phyloP scores from a whole-genome alignment of 1,140 invertebrate genomes.

The Pemphigus obesinymphae region DNA sequence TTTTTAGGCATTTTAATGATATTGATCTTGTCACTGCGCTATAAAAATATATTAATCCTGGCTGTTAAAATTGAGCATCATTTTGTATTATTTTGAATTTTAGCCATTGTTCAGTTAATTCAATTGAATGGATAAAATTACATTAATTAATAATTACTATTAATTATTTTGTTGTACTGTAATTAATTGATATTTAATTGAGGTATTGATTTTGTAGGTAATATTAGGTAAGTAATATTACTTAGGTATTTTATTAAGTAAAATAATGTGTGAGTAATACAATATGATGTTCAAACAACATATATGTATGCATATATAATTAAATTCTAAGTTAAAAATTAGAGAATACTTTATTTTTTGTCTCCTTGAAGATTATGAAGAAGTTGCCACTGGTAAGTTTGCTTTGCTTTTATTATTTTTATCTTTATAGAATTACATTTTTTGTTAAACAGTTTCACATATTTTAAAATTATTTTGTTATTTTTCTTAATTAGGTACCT shows the following conservation, averaged over 20 bases:
- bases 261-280: not conserved
- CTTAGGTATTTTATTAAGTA: not conserved
- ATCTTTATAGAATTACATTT: too few species aligned
- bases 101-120: not conserved
- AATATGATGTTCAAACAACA: not conserved
- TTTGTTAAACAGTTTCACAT: too few species aligned
- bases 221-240: not conserved
- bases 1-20: not conserved
- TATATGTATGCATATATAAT: not conserved
- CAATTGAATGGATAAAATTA: not conserved
- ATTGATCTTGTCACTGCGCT: not conserved
- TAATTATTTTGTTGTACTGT: not conserved
- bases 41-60: not conserved
- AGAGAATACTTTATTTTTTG: conserved; percentile 34
- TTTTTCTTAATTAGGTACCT: not conserved
- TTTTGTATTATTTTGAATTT: not conserved
- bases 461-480: not conserved
- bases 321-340: conserved; percentile 1
- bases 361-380: conserved; percentile 32
- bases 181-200: not conserved
- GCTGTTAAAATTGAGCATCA: not conserved
- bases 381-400: not conserved
- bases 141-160: not conserved
- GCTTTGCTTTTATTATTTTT: conserved; percentile 11
- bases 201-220: not conserved